phyloP scores from a whole-genome alignment of 2,888 invertebrate species.

The Lamellibrachia columna region DNA sequence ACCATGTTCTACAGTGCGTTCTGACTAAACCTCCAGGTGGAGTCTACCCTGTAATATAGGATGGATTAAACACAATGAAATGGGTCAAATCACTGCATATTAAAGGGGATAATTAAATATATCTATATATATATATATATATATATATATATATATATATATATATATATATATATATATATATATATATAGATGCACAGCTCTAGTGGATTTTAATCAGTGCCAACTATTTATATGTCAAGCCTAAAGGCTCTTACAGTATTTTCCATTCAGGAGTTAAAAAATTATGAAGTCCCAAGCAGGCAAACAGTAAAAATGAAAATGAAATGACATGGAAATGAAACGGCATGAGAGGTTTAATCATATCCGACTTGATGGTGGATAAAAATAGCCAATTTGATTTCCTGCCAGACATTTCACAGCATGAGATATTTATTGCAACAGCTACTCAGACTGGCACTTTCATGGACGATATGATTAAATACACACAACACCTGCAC shows the following conservation, averaged over 20 bases:
- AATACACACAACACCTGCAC: background rate
- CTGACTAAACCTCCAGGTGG: no score
- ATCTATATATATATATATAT: background rate
- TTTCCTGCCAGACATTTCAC: background rate
- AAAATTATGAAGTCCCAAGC: no score
- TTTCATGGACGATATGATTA: background rate
- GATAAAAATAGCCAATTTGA: background rate
- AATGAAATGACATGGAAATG: conserved; percentile 21
- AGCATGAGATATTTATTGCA: conserved; percentile 3
- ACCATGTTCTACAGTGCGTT: no score
- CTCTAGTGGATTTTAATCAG: background rate
- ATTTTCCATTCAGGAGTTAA: background rate
- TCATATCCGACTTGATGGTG: conserved; percentile 16
- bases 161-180: conserved; percentile 21
- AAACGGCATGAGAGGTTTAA: background rate
- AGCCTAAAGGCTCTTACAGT: conserved; percentile 18
- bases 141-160: conserved; percentile 13
- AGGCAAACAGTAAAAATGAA: background rate
- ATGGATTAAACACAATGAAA: background rate
- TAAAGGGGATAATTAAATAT: background rate
- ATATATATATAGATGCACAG: background rate
- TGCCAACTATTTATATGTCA: background rate
- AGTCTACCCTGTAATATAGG: no score
- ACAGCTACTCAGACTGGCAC: background rate
- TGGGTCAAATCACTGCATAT: background rate